Percentiles rank a stretch among this genome's conserved stretches.
These are phyloP conservation scores for Percopsis transmontana DNA, from an alignment of 2,113 vertebrate genomes.

Conservation along the genomic window DNA sequence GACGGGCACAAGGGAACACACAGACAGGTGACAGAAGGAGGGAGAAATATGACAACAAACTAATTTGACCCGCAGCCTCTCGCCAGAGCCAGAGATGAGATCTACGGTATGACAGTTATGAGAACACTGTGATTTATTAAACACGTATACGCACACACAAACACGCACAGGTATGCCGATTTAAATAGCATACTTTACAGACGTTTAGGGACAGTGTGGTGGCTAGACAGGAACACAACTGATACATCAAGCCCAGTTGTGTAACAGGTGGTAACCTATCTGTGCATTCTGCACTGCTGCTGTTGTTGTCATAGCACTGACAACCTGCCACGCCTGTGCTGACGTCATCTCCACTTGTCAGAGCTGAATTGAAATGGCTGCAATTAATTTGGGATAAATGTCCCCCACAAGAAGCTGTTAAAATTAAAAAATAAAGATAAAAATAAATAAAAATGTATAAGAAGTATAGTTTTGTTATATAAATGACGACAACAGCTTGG, in stretches of 20 bases:
- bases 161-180: background rate
- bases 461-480: too few species aligned
- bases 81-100: constrained; percentile 31
- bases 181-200: constrained; percentile 37
- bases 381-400: too few species aligned
- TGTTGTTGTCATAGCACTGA: constrained; percentile 30
- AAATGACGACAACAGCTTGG: too few species aligned
- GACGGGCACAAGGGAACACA: constrained; percentile 13
- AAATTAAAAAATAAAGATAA: too few species aligned
- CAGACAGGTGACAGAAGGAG: background rate
- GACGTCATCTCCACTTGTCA: too few species aligned
- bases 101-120: constrained; percentile 41
- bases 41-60: constrained; percentile 22
- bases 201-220: constrained; percentile 25
- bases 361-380: too few species aligned
- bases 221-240: constrained; percentile 30
- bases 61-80: constrained; percentile 39
- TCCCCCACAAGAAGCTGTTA: too few species aligned
- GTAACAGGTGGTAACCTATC: constrained; percentile 10
- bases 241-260: constrained; percentile 24
- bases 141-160: background rate
- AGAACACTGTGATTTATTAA: constrained; percentile 46
- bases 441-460: too few species aligned
- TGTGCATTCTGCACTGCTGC: constrained; percentile 7
- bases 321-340: too few species aligned